phyloP scores from a whole-genome alignment of 2,797 vertebrate species.

The Brachyalestes nurse region DNA sequence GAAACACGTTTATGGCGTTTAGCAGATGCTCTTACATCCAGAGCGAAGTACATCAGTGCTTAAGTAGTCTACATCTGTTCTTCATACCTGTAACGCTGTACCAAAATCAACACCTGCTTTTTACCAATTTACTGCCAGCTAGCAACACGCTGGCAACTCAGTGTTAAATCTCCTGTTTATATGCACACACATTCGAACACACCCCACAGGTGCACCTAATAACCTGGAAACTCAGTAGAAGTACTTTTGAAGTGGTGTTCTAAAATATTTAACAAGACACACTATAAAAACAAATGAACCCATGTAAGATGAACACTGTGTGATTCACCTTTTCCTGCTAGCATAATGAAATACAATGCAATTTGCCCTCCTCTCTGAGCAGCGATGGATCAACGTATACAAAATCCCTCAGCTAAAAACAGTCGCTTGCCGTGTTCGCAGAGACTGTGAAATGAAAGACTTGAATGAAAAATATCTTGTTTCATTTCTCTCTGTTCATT shows the following conservation, averaged over 20 bases:
- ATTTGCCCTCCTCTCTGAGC: background rate
- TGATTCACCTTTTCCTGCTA: background rate
- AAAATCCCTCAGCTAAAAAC: background rate
- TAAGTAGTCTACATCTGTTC: too few species aligned
- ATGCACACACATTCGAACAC: too few species aligned
- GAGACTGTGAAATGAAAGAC: background rate
- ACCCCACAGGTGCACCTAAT: too few species aligned
- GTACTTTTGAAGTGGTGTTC: background rate
- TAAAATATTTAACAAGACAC: background rate
- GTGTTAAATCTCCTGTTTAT: too few species aligned
- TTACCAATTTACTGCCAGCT: too few species aligned
- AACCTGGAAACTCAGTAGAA: background rate
- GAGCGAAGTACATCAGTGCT: too few species aligned
- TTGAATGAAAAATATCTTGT: conserved; percentile 12
- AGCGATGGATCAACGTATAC: background rate
- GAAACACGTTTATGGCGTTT: too few species aligned
- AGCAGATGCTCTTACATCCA: too few species aligned
- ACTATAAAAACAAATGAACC: background rate
- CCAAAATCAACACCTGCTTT: too few species aligned
- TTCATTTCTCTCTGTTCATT: background rate
- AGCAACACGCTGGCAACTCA: too few species aligned
- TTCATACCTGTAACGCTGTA: too few species aligned
- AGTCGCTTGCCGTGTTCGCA: background rate
- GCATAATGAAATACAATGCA: background rate
- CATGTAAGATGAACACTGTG: background rate